phyloP scores from a whole-genome alignment of 2,113 vertebrate species.

The Halichoerus grypus region DNA sequence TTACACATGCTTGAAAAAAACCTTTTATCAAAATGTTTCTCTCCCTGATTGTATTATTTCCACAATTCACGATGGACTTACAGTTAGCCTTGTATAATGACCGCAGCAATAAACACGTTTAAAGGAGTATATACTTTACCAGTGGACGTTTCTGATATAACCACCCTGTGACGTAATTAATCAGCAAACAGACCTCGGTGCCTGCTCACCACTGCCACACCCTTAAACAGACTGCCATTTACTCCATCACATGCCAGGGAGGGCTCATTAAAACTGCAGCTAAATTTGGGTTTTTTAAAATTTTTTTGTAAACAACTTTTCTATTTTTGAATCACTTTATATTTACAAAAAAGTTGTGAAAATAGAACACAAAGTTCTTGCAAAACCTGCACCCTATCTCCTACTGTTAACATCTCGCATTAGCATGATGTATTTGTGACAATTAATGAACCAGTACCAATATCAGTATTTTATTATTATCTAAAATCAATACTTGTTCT shows the following conservation, averaged over 20 bases:
- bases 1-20: background rate
- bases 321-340: background rate
- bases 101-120: background rate
- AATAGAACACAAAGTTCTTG: background rate
- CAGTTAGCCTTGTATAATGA: background rate
- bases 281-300: background rate
- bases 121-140: background rate
- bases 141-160: background rate
- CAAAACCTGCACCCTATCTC: background rate
- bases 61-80: background rate
- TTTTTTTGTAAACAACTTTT: background rate
- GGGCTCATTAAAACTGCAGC: background rate
- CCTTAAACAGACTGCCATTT: background rate
- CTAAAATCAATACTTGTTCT: background rate
- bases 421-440: background rate
- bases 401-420: background rate
- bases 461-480: background rate
- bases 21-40: background rate
- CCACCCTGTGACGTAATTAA: background rate
- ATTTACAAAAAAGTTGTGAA: slow-evolving; percentile 11
- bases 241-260: background rate
- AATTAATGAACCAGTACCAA: background rate
- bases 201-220: background rate
- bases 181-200: background rate
- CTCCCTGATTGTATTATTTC: background rate